Conservation (phyloP, 2,888 invertebrate genomes). For the Torymus aiolomorphi region DNA sequence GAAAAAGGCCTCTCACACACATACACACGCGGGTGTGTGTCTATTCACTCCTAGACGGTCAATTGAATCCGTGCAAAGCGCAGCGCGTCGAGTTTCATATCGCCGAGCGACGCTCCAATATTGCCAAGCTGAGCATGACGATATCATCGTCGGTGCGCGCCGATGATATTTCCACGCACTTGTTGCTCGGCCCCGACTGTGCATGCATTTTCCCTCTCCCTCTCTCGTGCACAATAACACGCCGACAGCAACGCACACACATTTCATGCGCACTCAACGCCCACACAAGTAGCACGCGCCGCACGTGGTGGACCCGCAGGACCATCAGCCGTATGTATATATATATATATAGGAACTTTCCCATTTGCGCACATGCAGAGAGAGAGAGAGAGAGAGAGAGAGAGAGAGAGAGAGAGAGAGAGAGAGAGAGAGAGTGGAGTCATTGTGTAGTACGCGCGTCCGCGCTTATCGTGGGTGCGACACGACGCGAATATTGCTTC, state of each 20-base stretch:
- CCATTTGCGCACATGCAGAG: not conserved
- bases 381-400: too few species aligned
- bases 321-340: too few species aligned
- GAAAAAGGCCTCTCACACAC: not conserved
- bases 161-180: too few species aligned
- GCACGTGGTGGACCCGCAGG: conserved; percentile 49
- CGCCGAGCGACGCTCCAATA: conserved; percentile 57
- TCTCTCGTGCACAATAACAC: conserved; percentile 68
- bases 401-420: not conserved
- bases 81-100: not conserved
- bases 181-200: not conserved
- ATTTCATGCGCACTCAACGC: conserved; percentile 75
- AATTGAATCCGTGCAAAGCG: conserved; percentile 66
- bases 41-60: conserved; percentile 58
- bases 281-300: conserved; percentile 31
- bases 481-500: conserved; percentile 3
- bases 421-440: too few species aligned
- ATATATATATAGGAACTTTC: not conserved
- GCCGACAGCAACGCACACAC: conserved; percentile 56
- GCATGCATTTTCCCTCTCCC: conserved; percentile 69
- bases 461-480: not conserved
- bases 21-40: not conserved
- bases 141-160: conserved; percentile 66
- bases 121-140: conserved; percentile 72
- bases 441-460: not conserved